phyloP scores from a whole-genome alignment of 2,888 invertebrate genomes.

The Polyommatus icarus region DNA sequence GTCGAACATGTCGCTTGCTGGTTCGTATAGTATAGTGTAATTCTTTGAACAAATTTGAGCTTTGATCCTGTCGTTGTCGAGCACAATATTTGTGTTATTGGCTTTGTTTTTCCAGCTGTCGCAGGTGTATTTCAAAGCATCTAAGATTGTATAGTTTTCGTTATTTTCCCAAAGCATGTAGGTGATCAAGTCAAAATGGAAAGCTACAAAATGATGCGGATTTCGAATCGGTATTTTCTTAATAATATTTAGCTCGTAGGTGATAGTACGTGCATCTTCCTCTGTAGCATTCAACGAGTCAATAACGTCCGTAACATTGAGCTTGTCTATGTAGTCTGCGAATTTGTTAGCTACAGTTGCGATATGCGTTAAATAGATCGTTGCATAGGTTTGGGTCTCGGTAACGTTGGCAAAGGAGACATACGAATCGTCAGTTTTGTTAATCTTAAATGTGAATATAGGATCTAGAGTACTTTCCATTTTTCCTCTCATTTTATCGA shows the following conservation, averaged over 20 bases:
- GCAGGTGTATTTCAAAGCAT: slow-evolving; percentile 55
- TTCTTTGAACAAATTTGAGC: slow-evolving; percentile 61
- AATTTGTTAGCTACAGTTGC: slow-evolving; percentile 61
- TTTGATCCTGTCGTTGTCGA: slow-evolving; percentile 54
- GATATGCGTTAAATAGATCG: slow-evolving; percentile 61
- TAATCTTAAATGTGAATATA: slow-evolving; percentile 56
- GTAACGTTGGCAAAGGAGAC: slow-evolving; percentile 56
- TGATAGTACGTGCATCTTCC: slow-evolving; percentile 48
- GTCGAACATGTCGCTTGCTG: slow-evolving; percentile 46
- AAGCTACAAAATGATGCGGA: slow-evolving; percentile 56
- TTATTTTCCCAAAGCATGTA: slow-evolving; percentile 55
- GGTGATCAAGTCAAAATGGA: slow-evolving; percentile 67
- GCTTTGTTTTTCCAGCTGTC: slow-evolving; percentile 52
- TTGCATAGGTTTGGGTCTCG: slow-evolving; percentile 56
- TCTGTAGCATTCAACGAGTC: slow-evolving; percentile 42
- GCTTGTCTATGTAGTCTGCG: slow-evolving; percentile 47
- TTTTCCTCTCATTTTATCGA: slow-evolving; percentile 53
- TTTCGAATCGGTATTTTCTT: slow-evolving; percentile 60
- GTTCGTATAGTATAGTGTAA: slow-evolving; percentile 55
- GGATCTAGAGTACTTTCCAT: slow-evolving; percentile 54
- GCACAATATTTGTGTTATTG: slow-evolving; percentile 53
- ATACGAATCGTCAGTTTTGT: slow-evolving; percentile 53
- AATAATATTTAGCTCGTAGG: slow-evolving; percentile 51
- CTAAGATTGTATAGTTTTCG: slow-evolving; percentile 52
- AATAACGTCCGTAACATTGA: slow-evolving; percentile 41